phyloP scores from a whole-genome alignment of 2,113 vertebrate genomes.

The Catagonus wagneri region DNA sequence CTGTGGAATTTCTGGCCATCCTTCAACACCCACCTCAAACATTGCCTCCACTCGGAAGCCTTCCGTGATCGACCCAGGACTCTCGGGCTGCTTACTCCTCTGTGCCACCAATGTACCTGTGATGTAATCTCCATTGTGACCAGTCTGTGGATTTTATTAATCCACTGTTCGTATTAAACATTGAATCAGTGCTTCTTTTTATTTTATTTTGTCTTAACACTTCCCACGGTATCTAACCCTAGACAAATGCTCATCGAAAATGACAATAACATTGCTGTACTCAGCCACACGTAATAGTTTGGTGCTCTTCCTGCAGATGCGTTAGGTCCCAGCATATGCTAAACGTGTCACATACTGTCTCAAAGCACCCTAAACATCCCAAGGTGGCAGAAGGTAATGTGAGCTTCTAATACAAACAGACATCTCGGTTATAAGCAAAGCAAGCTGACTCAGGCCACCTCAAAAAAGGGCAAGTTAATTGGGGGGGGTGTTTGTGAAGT shows the following conservation, averaged over 20 bases:
- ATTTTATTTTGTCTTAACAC: neutral
- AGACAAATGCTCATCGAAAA: neutral
- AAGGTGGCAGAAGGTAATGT: neutral
- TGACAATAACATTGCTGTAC: neutral
- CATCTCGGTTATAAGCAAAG: neutral
- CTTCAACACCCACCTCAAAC: neutral
- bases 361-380: neutral
- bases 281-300: neutral
- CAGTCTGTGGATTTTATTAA: neutral
- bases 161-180: neutral
- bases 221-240: neutral
- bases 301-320: neutral
- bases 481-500: neutral
- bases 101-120: fast-evolving
- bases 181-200: neutral
- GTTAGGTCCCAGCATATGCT: neutral
- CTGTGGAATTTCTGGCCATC: neutral
- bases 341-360: neutral
- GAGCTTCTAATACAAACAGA: neutral
- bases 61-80: neutral
- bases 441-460: neutral
- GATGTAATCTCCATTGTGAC: neutral
- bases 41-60: neutral
- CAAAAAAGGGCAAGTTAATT: neutral
- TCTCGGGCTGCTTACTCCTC: neutral